Percentiles rank a stretch among this genome's conserved stretches.
Conservation (phyloP, 1,140 invertebrate species). For the Euura saliciscinereae region DNA sequence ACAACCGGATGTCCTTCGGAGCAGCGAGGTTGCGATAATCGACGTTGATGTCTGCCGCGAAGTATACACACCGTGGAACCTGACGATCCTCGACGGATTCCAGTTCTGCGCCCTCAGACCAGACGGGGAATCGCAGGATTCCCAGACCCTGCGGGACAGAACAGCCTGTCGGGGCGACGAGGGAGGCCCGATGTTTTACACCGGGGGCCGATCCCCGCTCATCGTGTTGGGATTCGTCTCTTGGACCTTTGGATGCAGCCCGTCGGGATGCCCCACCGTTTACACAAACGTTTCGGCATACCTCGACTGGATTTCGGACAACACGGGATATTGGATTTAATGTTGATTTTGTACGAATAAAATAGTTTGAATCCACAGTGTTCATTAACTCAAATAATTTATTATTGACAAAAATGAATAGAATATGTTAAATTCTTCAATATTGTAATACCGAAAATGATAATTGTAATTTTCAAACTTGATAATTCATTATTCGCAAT, state of each 20-base stretch:
- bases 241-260: background rate
- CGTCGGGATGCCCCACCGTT: background rate
- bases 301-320: background rate
- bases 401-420: too few relatives aligned
- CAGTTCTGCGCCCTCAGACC: background rate
- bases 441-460: too few relatives aligned
- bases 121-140: background rate
- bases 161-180: background rate
- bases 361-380: too few relatives aligned
- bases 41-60: conserved; percentile 8
- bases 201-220: background rate
- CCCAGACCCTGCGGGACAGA: background rate
- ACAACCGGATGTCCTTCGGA: conserved; percentile 1
- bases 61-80: background rate
- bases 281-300: background rate
- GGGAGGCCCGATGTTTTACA: conserved; percentile 7
- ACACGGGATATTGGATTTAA: background rate
- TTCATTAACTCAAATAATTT: too few relatives aligned
- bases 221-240: background rate
- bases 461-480: too few relatives aligned
- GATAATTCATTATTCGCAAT: too few relatives aligned
- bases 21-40: background rate
- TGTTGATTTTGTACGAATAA: background rate
- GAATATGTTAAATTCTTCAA: too few relatives aligned
- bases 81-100: background rate